Evolutionary conservation across 2,888 invertebrate species (phyloP), one percentile per base, ranked within the genome.

Genomic region (Diarsia mendica): DNA sequence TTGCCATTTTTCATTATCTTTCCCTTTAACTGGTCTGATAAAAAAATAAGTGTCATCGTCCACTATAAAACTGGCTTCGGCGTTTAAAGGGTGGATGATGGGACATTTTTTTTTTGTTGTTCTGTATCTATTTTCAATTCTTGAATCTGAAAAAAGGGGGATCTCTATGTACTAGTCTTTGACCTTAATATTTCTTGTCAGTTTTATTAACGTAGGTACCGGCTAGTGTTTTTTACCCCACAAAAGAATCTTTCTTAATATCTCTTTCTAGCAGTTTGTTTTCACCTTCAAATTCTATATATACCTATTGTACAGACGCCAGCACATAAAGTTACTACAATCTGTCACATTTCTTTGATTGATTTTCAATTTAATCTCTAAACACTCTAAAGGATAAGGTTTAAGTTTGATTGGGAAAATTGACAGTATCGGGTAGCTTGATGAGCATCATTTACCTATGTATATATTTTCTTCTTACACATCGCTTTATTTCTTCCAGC

Each of bases 401-500:
- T 39, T 4, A 39, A 39, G 39, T 2, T 39, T 39, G 39, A 39
- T 39, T 39, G 39, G 39, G 4, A 39, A 39, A 39, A 39, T 3
- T 39, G 2, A 39, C 39, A 2, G 39, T 39, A 3, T 39, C 4
- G 6, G 6, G 39, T 39, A 39, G 39, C 39, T 39, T 39, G 4
- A 3, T 39, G 39, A 28, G 28, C 28, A 28, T 28, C 2, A 15
- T 66, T 20, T 8, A 64, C 46, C 5, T 79, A 74, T 67, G 10
- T 79, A 79, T 72, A 48, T 79, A 64, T 58, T 48, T 75, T 55
- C 65, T 66, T 80, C 60, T 79, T 69, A 61, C 10, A 10, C 28
- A 65, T 13, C 20, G 39, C 80, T 58, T 68, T 80, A 58, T 53
- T 69, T 80, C 3, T 79, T 79, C 66, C 81, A 79, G 79, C 20